Percentiles rank a stretch among this genome's conserved stretches.
Evolutionary conservation across 1,140 invertebrate genomes (phyloP).

Genomic region (Eueides isabella): DNA sequence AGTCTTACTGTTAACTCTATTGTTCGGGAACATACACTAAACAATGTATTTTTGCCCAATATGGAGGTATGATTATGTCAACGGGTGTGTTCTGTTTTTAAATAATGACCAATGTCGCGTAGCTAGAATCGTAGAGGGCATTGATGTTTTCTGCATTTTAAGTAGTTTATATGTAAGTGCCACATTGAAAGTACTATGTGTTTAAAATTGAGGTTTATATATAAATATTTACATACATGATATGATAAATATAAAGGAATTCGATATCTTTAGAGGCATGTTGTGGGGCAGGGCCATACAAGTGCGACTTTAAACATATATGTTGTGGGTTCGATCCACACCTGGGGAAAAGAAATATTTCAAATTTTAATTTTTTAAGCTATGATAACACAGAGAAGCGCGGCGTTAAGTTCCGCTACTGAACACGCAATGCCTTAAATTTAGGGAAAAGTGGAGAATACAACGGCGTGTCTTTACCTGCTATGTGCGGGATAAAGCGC

Average conservation of each 20-base stretch:
- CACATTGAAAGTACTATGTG: neutral
- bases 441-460: too few species aligned
- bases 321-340: too few species aligned
- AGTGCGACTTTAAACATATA: too few species aligned
- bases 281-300: too few species aligned
- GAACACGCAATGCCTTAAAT: too few species aligned
- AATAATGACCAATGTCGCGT: conserved; percentile 69
- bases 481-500: too few species aligned
- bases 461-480: too few species aligned
- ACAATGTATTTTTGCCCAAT: conserved; percentile 79
- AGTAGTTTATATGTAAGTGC: conserved; percentile 44
- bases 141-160: conserved; percentile 58
- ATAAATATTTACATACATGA: neutral
- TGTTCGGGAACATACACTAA: conserved; percentile 71
- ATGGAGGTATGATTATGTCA: conserved; percentile 78
- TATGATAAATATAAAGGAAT: neutral
- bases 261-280: neutral
- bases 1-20: conserved; percentile 78
- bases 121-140: conserved; percentile 61
- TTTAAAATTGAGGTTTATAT: neutral
- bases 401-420: too few species aligned
- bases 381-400: too few species aligned
- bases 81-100: conserved; percentile 77
- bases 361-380: too few species aligned
- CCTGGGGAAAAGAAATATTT: too few species aligned